These are phyloP conservation scores for Nebria ingens DNA, from an alignment of 1,140 invertebrate genomes.

Conservation along the genomic window DNA sequence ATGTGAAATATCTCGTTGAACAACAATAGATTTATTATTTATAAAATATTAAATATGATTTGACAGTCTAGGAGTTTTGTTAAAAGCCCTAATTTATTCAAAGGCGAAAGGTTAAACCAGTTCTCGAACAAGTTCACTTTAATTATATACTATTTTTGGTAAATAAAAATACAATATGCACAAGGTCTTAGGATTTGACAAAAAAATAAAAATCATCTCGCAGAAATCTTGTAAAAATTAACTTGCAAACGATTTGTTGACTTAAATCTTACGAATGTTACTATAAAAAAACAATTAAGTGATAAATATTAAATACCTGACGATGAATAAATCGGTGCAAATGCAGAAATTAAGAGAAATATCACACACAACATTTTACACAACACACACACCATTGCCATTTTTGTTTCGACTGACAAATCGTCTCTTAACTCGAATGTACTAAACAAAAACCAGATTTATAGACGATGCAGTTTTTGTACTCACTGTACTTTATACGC, in stretches of 20 bases:
- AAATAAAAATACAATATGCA: neutral
- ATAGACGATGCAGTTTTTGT: too few species aligned
- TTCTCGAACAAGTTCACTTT: too few species aligned
- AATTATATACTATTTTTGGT: too few species aligned
- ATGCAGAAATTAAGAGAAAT: constrained; percentile 3
- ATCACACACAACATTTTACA: constrained; percentile 2
- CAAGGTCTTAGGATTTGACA: neutral
- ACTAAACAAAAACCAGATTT: neutral
- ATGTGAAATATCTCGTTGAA: too few species aligned
- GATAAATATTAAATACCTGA: neutral
- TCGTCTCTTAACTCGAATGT: neutral
- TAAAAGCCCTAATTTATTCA: too few species aligned
- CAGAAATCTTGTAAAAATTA: neutral
- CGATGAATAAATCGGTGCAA: neutral
- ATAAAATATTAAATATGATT: too few species aligned
- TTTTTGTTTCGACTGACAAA: constrained; percentile 9
- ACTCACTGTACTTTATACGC: too few species aligned
- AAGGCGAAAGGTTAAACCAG: too few species aligned
- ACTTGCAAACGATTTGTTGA: neutral
- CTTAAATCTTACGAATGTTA: neutral
- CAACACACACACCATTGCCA: neutral
- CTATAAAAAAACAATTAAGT: neutral
- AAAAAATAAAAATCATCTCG: neutral
- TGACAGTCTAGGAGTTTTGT: too few species aligned
- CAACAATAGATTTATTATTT: too few species aligned